Conservation (phyloP, 1,140 invertebrate species). For the Pentalonia nigronervosa region DNA sequence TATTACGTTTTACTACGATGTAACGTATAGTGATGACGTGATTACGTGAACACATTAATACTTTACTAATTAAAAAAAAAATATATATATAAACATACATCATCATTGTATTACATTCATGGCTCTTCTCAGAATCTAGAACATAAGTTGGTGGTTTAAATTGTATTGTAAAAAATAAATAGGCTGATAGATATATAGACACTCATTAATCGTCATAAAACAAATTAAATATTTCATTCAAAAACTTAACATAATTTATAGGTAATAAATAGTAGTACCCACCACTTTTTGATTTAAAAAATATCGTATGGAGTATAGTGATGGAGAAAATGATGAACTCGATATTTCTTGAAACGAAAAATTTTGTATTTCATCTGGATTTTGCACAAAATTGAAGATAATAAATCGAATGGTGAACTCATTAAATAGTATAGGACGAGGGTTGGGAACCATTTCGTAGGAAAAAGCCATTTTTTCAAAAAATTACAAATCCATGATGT, state of each 20-base stretch:
- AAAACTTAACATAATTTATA: not conserved
- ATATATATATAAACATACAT: not conserved
- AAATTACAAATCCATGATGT: too few relatives aligned
- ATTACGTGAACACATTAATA: not conserved
- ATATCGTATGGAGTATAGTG: not conserved
- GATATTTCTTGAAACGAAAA: not conserved
- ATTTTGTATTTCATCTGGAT: not conserved
- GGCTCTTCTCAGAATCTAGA: not conserved
- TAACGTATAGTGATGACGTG: not conserved
- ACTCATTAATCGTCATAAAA: too few relatives aligned
- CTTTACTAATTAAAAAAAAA: not conserved
- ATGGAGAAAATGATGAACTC: not conserved
- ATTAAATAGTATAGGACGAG: too few relatives aligned
- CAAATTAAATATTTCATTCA: not conserved
- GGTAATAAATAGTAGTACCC: not conserved
- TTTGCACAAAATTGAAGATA: slow-evolving; percentile 10
- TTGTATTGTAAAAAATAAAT: not conserved
- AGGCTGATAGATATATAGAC: not conserved
- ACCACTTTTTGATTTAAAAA: not conserved
- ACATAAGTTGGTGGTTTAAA: not conserved
- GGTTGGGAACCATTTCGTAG: too few relatives aligned
- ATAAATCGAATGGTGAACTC: not conserved
- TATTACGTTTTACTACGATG: not conserved
- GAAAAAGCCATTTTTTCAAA: too few relatives aligned
- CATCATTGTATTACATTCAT: too few relatives aligned